A percentile compares a stretch with the other conserved stretches of the same genome.
Conservation (phyloP, 2,888 invertebrate genomes). For the Cremastobaeus sp. region DNA sequence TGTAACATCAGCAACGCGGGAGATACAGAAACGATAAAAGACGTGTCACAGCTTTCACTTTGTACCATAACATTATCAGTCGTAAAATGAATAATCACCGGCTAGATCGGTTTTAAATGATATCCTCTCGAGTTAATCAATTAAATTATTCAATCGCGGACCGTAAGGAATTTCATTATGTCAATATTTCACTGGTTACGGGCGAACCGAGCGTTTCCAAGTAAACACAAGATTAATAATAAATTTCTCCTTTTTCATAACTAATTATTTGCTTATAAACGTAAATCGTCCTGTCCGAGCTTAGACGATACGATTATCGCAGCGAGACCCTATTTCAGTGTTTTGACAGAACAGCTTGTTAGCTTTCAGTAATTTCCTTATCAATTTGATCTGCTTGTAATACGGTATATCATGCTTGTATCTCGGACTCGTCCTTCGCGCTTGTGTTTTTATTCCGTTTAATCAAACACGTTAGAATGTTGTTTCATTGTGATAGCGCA, state of each 20-base stretch:
- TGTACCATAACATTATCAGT: slow-evolving; percentile 40
- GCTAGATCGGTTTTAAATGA: slow-evolving; percentile 15
- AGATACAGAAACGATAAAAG: slow-evolving; percentile 69
- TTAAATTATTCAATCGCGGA: slow-evolving; percentile 32
- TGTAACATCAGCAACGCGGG: slow-evolving; percentile 71
- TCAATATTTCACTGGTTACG: neutral
- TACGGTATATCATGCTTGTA: slow-evolving; percentile 73
- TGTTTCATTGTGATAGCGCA: no score
- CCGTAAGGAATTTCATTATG: neutral
- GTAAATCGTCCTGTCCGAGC: no score
- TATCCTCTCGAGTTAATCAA: slow-evolving; percentile 17
- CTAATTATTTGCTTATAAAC: no score
- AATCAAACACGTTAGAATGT: no score
- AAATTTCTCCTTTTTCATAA: no score
- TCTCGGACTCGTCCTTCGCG: slow-evolving; percentile 73
- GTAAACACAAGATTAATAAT: no score
- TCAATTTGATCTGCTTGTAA: slow-evolving; percentile 72
- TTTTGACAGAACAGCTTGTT: slow-evolving; percentile 52
- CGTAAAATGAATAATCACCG: slow-evolving; percentile 40
- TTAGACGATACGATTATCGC: no score
- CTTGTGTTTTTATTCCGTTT: slow-evolving; percentile 66
- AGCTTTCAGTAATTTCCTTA: slow-evolving; percentile 76
- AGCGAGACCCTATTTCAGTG: no score
- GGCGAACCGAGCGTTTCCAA: no score
- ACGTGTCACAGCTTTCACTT: slow-evolving; percentile 58